These are phyloP conservation scores for Melanerpes formicivorus DNA, from an alignment of 2,113 vertebrate genomes.

Conservation along the genomic window DNA sequence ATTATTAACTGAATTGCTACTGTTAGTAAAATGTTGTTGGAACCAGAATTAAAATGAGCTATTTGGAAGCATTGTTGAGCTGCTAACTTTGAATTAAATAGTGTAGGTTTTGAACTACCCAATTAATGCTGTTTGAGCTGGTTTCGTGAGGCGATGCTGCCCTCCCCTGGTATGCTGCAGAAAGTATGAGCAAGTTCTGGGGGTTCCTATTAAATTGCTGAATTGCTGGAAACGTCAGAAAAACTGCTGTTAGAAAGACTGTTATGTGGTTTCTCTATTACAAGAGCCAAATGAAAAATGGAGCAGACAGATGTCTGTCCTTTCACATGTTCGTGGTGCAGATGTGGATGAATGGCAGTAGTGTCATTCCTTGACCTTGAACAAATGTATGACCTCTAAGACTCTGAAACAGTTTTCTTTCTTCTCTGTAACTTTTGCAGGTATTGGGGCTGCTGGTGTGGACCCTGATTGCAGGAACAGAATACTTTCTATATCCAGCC, in stretches of 20 bases:
- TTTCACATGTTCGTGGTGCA: neutral
- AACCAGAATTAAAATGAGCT: slow-evolving; percentile 15
- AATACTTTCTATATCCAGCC: slow-evolving; percentile 85
- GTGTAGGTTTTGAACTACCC: neutral
- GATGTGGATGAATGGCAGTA: neutral
- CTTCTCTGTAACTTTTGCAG: slow-evolving; percentile 69
- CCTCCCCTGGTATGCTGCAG: slow-evolving; percentile 12
- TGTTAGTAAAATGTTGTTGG: neutral
- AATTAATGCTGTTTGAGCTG: neutral
- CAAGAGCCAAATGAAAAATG: neutral
- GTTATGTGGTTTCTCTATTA: neutral
- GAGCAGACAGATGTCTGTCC: neutral
- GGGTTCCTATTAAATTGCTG: neutral
- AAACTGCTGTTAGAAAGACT: neutral
- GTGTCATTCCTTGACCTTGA: rapidly evolving
- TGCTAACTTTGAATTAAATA: neutral
- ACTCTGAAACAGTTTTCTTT: neutral
- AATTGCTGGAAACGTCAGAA: neutral
- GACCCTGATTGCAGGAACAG: slow-evolving; percentile 90
- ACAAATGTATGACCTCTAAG: neutral
- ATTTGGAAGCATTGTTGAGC: neutral
- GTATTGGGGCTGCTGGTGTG: slow-evolving; percentile 91
- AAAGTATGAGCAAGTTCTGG: neutral
- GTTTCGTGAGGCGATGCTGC: slow-evolving; percentile 39
- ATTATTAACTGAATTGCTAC: slow-evolving; percentile 23